These are phyloP conservation scores for Thamnophis sirtalis DNA, from an alignment of 2,113 vertebrate genomes.

Conservation along the genomic window DNA sequence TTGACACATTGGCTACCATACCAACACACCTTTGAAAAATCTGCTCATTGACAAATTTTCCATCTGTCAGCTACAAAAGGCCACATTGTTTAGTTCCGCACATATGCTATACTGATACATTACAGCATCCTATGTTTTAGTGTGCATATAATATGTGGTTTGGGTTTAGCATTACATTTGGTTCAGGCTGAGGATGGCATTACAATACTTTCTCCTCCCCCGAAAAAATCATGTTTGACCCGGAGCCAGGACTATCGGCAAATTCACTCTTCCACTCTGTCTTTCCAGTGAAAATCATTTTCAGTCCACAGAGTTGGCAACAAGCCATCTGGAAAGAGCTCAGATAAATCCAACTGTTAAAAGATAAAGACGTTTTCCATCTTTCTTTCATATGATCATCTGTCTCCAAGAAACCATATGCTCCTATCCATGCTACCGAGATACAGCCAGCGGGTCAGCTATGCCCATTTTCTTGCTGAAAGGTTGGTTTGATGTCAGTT, in stretches of 20 bases:
- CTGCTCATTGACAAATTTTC: neutral
- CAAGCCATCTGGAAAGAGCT: neutral
- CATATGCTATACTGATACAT: neutral
- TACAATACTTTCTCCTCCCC: neutral
- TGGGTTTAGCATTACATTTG: neutral
- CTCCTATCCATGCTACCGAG: neutral
- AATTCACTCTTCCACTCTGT: neutral
- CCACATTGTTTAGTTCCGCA: neutral
- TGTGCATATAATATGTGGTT: neutral
- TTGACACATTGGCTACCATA: neutral
- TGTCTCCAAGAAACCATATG: neutral
- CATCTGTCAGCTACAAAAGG: neutral
- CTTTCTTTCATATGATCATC: neutral
- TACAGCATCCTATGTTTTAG: neutral
- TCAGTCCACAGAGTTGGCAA: neutral
- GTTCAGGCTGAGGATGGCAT: neutral
- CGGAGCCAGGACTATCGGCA: neutral
- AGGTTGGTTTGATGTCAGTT: neutral
- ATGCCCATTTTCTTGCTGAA: neutral
- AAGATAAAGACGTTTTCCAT: neutral
- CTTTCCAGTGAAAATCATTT: neutral
- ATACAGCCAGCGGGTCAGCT: neutral
- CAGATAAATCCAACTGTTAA: neutral
- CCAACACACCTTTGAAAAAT: neutral
- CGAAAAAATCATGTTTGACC: neutral